Base-by-base conservation (phyloP, 2,113 vertebrate species). In the Echinops telfairi region DNA sequence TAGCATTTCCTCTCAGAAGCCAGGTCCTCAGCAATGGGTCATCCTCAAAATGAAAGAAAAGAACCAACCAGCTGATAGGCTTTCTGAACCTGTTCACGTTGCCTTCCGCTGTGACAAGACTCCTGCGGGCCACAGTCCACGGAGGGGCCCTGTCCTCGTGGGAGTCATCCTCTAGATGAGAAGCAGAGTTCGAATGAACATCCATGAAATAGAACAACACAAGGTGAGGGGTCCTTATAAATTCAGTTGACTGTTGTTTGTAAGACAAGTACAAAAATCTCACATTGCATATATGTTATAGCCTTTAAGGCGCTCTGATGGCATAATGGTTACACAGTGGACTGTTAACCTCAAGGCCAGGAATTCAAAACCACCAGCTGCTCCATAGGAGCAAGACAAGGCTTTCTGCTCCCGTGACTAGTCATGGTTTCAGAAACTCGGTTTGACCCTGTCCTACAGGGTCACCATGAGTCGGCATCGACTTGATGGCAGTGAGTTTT, bases 1-100 rank as follows among this genome's bases (percentile, higher is more conserved):
- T 62, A 92, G 82, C 87, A 68, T 93, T 94, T 94, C 85, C 79
- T 91, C n/a, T 83, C 77, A 31, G 27, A 20, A 94, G 29, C 68
- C 77, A 70, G 38, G 82, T 57, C 36, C 36, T 29, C 11, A 89
- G 43, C 91, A 27, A 27, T 57, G 36, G 36, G 47, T 71, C 43
- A 33, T 80, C 53, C 40, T 89, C 36, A 58, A 6, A 25, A 70
- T n/a, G 29, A 81, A 29, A 66, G 15, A 62, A 62, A 62, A 19
- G 77, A 92, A 43, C 8, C 19, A 81, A 29, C 40, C 58, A 78
- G 82, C 76, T 36, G 88, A 17, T 3, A 78, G 31, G 5, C 88
- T 90, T 88, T 64, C 43, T 60, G 79, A 86, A 2, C 38, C 82
- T 38, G 31, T 86, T 27, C 75, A 43, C 16, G 31, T 25, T 27